Evolutionary conservation across 2,113 vertebrate genomes (phyloP).

Genomic region (Phasianus colchicus): DNA sequence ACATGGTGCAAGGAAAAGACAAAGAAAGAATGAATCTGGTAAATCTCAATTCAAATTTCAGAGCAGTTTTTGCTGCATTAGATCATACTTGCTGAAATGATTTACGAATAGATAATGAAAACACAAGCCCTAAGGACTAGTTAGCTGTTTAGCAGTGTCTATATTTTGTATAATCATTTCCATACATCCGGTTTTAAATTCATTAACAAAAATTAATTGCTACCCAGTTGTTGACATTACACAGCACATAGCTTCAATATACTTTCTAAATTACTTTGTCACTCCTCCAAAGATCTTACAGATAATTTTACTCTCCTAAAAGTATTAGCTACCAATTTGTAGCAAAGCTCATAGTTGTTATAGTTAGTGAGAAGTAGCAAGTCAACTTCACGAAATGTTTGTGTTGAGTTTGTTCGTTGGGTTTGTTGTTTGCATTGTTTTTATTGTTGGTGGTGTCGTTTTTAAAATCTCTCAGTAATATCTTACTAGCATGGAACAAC

Average conservation of each 20-base stretch:
- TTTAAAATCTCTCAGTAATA: neutral
- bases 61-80: slow-evolving; percentile 75
- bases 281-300: neutral
- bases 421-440: neutral
- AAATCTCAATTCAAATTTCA: slow-evolving; percentile 32
- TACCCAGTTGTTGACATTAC: slow-evolving; percentile 22
- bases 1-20: neutral
- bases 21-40: neutral
- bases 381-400: slow-evolving; percentile 47
- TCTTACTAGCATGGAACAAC: slow-evolving; percentile 13
- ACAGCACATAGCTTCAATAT: slow-evolving; percentile 33
- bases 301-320: slow-evolving; percentile 55
- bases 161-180: slow-evolving; percentile 79
- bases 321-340: slow-evolving; percentile 21
- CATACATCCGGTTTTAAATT: slow-evolving; percentile 81
- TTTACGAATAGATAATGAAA: slow-evolving; percentile 80
- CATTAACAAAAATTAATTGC: slow-evolving; percentile 84
- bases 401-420: neutral
- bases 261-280: slow-evolving; percentile 72
- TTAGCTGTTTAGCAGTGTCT: slow-evolving; percentile 82
- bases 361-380: slow-evolving; percentile 42
- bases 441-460: neutral
- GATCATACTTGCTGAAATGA: slow-evolving; percentile 70
- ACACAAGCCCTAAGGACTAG: slow-evolving; percentile 78
- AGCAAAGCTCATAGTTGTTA: slow-evolving; percentile 12